A percentile compares a stretch with the other conserved stretches of the same genome.
Conservation (phyloP, 2,113 vertebrate genomes). For the Grus americana region DNA sequence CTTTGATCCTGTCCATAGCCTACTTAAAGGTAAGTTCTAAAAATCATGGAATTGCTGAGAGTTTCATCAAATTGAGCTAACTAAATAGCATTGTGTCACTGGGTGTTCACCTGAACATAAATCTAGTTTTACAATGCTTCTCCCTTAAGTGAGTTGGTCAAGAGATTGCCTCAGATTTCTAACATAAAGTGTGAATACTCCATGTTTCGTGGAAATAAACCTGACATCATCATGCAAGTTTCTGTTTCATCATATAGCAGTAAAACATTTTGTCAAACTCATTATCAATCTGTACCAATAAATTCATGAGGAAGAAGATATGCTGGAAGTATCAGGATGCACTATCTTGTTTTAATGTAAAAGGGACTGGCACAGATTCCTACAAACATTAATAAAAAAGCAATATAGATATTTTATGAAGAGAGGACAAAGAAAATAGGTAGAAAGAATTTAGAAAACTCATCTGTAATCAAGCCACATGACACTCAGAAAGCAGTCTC, state of each 20-base stretch:
- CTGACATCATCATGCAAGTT: neutral
- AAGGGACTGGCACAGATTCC: neutral
- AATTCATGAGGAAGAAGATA: neutral
- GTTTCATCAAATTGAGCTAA: neutral
- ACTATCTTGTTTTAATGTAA: neutral
- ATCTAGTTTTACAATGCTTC: neutral
- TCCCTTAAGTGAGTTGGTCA: neutral
- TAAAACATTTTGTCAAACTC: neutral
- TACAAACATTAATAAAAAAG: neutral
- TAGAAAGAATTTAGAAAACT: neutral
- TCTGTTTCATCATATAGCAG: neutral
- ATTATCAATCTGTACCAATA: neutral
- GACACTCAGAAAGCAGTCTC: neutral
- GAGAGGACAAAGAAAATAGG: neutral
- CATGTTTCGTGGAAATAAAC: neutral
- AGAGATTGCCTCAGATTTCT: neutral
- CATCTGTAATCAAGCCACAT: neutral
- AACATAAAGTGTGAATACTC: neutral
- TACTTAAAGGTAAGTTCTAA: neutral
- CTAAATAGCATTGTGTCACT: neutral
- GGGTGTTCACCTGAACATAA: neutral
- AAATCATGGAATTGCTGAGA: neutral
- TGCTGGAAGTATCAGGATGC: neutral
- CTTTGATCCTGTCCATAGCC: neutral
- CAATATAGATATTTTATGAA: neutral